Evolutionary conservation across 1,140 invertebrate species (phyloP), one percentile per base, ranked within the genome.

Genomic region (Diprion similis): DNA sequence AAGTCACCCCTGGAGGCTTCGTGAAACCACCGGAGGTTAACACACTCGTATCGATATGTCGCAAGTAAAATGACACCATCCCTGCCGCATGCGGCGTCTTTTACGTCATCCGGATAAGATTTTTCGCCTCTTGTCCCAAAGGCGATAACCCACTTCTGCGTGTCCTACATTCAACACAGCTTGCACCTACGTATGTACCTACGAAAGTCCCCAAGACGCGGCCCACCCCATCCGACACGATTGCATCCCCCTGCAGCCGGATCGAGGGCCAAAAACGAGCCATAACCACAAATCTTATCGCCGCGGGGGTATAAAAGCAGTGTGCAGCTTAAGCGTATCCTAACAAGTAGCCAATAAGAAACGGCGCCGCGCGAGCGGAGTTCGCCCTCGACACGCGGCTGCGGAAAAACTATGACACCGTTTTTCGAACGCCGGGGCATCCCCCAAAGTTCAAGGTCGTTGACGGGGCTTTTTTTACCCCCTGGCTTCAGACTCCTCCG

Each of bases 311-410:
- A 72, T 74, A 80, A 79, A 71, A 76, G 66, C 73, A 70, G 48
- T 68, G 66, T 68, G 66, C 51, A 37, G 24, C 24, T 37, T 37
- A 37, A 37, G 51, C 51, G 51, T 17, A 80, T 37, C 81, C 82
- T 83, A 83, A 83, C 82, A 83, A 83, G 82, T 83, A 82, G 82
- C 78, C 77, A 77, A 79, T 83, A 83, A 83, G 82, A 83, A 83
- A 79, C 77, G 76, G 79, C 80, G 79, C 81, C 81, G 80, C 80
- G 78, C 80, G 78, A 76, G 80, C 80, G 80, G 80, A 81, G 78
- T 81, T 18, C 78, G 78, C 77, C 78, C 79, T 81, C 75, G 79
- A 73, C 48, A 24, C 72, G 47, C 18, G 77, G 66, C 77, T 72
- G 47, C 76, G 69, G 82, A 83, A 83, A 83, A 83, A 83, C 80